Base-by-base conservation (phyloP, 2,888 invertebrate genomes). In the Polydrusus pterygomalis region DNA sequence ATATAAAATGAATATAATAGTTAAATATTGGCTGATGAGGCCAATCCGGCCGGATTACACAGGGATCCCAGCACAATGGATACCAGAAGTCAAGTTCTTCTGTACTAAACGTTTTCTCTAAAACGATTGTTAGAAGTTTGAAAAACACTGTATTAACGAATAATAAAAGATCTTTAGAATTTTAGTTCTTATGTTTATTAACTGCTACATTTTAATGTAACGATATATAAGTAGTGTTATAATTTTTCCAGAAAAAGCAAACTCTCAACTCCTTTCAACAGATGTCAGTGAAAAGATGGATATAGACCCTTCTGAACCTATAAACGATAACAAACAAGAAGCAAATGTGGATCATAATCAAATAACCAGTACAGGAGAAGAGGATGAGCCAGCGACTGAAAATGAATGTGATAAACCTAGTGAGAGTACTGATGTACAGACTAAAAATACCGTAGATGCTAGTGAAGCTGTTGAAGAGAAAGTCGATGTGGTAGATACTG, bases 381-480 rank as follows among this genome's bases (percentile, higher is more conserved):
- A 20, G 0, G 25, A 13, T n/a, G 38, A 38, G 38, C 38, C 38
- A 43, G 40, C 49, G 72, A 77, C 70, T 56, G 79, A 77, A 75
- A 49, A 63, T 38, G 70, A 65, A 70, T 70, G 70, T 74, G 75
- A 76, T 65, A 75, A 76, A 63, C 40, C 69, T 74, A 70, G 72
- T 58, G 77, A 71, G 58, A 72, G 67, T 72, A 69, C 30, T 69
- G 63, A 64, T 63, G 63, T 70, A 70, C 75, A 73, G 45, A 64
- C 64, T 18, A 68, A 71, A 58, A 51, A 73, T 56, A 69, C 20
- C 62, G 70, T 71, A 68, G 69, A 58, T 51, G 56, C 51, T 67
- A 76, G 62, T 13, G 62, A 74, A 60, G 10, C 18, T 34, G 13
- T 17, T 38, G 58, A 47, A 73, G 83, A 83, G 15, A 25, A 51